Evolutionary conservation across 1,140 invertebrate species (phyloP).

Genomic region (Limonius californicus): DNA sequence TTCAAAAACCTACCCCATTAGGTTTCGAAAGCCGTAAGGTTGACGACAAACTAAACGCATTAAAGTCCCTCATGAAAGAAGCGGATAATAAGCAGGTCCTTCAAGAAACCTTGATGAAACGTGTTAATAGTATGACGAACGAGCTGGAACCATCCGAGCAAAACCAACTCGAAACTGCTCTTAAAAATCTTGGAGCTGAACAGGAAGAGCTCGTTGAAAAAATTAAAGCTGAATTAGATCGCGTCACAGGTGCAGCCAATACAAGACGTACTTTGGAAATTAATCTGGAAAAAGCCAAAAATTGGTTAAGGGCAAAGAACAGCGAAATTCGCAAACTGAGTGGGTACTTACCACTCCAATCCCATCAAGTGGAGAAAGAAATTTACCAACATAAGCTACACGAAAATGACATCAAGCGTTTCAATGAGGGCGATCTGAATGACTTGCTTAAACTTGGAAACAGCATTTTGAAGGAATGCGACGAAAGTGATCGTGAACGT

Average conservation of each 20-base stretch:
- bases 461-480: slow-evolving; percentile 75
- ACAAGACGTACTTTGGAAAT: slow-evolving; percentile 72
- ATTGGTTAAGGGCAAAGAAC: slow-evolving; percentile 74
- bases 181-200: slow-evolving; percentile 63
- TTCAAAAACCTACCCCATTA: slow-evolving; percentile 62
- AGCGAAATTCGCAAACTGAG: slow-evolving; percentile 71
- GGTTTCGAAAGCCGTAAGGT: slow-evolving; percentile 72
- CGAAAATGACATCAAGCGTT: slow-evolving; percentile 71
- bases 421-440: slow-evolving; percentile 69
- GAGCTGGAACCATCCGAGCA: slow-evolving; percentile 80
- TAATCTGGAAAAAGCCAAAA: slow-evolving; percentile 69
- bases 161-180: slow-evolving; percentile 63
- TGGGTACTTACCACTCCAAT: slow-evolving; percentile 69
- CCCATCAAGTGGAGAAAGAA: slow-evolving; percentile 72
- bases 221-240: slow-evolving; percentile 69
- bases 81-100: slow-evolving; percentile 78
- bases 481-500: slow-evolving; percentile 62
- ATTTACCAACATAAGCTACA: slow-evolving; percentile 69
- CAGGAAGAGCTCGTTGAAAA: slow-evolving; percentile 68
- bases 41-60: slow-evolving; percentile 65
- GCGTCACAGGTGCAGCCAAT: slow-evolving; percentile 61
- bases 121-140: slow-evolving; percentile 75
- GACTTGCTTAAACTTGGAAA: slow-evolving; percentile 73
- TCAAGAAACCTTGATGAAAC: slow-evolving; percentile 76
- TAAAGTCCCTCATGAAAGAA: slow-evolving; percentile 76